A percentile compares a stretch with the other conserved stretches of the same genome.
phyloP scores from a whole-genome alignment of 2,797 vertebrate genomes.

The Sebastes itinus region DNA sequence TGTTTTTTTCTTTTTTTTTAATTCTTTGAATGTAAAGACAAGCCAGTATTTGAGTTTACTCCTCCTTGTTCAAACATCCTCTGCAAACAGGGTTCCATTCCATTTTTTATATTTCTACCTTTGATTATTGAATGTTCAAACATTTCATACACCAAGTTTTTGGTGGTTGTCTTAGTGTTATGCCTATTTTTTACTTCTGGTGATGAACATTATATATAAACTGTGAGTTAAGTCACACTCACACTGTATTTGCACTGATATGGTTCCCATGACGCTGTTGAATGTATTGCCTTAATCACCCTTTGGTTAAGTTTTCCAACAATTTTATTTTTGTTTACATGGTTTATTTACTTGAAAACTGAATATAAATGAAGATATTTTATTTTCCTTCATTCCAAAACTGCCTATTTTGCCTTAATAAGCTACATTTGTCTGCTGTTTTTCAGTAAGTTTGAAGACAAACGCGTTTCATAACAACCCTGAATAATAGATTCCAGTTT shows the following conservation, averaged over 20 bases:
- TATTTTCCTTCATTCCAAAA: constrained; percentile 39
- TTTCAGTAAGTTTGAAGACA: not conserved
- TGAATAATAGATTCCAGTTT: not conserved
- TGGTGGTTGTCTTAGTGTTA: constrained; percentile 7
- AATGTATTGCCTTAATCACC: constrained; percentile 43
- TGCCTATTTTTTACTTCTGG: not conserved
- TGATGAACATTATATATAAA: not conserved
- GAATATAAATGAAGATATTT: constrained; percentile 35
- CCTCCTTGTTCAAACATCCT: not conserved
- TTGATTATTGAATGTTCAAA: constrained; percentile 39
- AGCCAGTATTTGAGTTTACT: not conserved
- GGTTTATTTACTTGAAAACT: constrained; percentile 27
- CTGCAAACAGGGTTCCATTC: not conserved
- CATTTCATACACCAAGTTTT: constrained; percentile 22
- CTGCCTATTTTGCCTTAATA: constrained; percentile 52
- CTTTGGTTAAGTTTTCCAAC: constrained; percentile 1
- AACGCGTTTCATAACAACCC: not conserved
- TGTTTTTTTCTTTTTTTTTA: not conserved
- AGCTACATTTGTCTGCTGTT: constrained; percentile 18
- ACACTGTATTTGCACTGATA: constrained; percentile 64
- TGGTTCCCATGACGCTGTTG: constrained; percentile 30
- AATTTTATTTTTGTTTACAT: constrained; percentile 14
- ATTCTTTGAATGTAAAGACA: constrained; percentile 11
- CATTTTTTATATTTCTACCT: not conserved
- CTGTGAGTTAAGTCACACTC: constrained; percentile 12